Evolutionary conservation across 1,140 invertebrate species (phyloP), one percentile per base, ranked within the genome.

Genomic region (Calephelis virginiensis): DNA sequence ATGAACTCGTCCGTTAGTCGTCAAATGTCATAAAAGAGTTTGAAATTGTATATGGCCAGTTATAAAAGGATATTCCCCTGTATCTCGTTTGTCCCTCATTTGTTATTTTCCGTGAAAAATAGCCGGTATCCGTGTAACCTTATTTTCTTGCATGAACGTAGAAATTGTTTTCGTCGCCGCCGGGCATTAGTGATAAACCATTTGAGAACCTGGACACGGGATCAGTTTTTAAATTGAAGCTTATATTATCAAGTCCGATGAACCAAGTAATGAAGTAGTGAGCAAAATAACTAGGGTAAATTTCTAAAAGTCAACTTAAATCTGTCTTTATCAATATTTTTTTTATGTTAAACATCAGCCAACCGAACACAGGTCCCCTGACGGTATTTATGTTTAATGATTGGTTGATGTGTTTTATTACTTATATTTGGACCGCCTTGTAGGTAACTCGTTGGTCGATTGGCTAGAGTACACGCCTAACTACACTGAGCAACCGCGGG

Each of bases 81-180:
- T 60, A 43, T 60, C 12, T 40, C 5, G 12, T 38, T 61, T 69
- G 60, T 49, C 59, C 11, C 53, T 61, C 64, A 65, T 65, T 66
- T 69, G 50, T 69, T 69, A 65, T 69, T 69, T 66, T 49, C 53
- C 43, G 53, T 46, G 62, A 60, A 66, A 69, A 66, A 69, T 50
- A 56, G 64, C 38, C 59, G 17, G 61, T 50, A 47, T 65, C 43
- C 46, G 28, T 47, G 48, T 60, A 69, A 69, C 63, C 64, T 64
- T 65, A 69, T 69, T 69, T 65, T 69, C 68, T 50, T 64, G 67
- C 63, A 66, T 50, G 63, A 64, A 60, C 66, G 17, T 61, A 48
- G 69, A 74, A 71, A 74, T 74, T 74, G 71, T 73, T 73, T 73
- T 69, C 63, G 56, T 64, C 48, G 70, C 68, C 68, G 47, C 40